These are phyloP conservation scores for Erythrolamprus reginae DNA, from an alignment of 2,113 vertebrate species.

Conservation along the genomic window DNA sequence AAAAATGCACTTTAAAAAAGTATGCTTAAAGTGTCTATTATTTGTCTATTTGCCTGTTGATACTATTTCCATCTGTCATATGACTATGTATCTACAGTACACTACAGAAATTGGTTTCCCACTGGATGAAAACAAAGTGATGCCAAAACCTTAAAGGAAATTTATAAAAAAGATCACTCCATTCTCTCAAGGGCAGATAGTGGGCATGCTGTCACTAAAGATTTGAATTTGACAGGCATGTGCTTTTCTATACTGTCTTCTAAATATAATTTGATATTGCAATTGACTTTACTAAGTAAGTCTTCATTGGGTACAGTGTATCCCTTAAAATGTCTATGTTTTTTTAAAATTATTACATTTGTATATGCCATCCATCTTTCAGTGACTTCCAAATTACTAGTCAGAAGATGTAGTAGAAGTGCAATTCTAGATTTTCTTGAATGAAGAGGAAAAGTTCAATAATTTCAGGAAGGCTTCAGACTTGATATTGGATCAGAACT, in stretches of 20 bases:
- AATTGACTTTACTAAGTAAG: neutral
- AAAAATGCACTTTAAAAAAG: neutral
- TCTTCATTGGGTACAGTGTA: neutral
- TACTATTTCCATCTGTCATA: no score
- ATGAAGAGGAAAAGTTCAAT: neutral
- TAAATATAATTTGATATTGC: neutral
- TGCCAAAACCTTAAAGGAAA: neutral
- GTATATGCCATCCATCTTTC: neutral
- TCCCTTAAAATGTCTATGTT: neutral
- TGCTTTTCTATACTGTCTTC: neutral
- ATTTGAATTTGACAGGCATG: neutral
- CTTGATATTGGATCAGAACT: neutral
- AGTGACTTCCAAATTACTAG: neutral
- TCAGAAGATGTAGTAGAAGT: neutral
- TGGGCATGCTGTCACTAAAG: neutral
- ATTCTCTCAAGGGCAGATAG: neutral
- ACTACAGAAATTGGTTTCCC: neutral
- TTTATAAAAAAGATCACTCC: neutral
- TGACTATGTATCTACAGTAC: no score
- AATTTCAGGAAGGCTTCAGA: neutral
- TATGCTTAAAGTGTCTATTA: neutral
- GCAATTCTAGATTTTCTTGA: neutral
- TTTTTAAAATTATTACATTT: neutral
- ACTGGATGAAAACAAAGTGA: neutral
- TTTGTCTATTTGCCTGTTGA: neutral